Percentiles rank a stretch among this genome's conserved stretches.
Conservation (phyloP, 2,113 vertebrate genomes). For the Microcebus tavaratra region DNA sequence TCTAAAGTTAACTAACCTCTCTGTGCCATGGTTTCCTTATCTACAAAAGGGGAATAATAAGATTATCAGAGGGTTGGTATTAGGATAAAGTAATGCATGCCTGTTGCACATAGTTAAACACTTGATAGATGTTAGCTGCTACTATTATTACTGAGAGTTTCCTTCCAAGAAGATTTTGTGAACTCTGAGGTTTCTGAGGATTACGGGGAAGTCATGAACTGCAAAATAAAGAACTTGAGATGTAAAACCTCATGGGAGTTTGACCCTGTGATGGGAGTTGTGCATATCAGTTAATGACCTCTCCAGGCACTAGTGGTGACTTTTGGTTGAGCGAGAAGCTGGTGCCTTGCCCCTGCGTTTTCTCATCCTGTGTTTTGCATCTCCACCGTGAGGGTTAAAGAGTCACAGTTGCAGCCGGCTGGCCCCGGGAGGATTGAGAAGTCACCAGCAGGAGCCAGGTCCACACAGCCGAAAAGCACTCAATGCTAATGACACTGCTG, state of each 20-base stretch:
- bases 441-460: neutral
- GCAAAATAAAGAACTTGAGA: neutral
- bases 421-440: neutral
- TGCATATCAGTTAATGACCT: neutral
- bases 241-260: neutral
- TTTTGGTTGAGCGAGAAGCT: rapidly evolving
- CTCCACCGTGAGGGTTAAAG: neutral
- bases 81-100: neutral
- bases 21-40: neutral
- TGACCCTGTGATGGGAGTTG: no score
- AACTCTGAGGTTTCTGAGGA: neutral
- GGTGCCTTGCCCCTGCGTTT: neutral
- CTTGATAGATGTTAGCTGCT: neutral
- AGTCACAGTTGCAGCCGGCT: neutral
- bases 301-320: neutral
- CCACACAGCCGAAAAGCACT: neutral
- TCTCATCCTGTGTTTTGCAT: neutral
- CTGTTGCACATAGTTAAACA: neutral
- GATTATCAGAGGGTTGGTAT: neutral
- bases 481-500: rapidly evolving
- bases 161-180: neutral
- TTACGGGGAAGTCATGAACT: neutral
- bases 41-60: neutral
- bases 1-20: neutral
- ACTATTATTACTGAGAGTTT: neutral